A percentile compares a stretch with the other conserved stretches of the same genome.
Conservation (phyloP, 2,888 invertebrate genomes). For the Drosophila ezoana region DNA sequence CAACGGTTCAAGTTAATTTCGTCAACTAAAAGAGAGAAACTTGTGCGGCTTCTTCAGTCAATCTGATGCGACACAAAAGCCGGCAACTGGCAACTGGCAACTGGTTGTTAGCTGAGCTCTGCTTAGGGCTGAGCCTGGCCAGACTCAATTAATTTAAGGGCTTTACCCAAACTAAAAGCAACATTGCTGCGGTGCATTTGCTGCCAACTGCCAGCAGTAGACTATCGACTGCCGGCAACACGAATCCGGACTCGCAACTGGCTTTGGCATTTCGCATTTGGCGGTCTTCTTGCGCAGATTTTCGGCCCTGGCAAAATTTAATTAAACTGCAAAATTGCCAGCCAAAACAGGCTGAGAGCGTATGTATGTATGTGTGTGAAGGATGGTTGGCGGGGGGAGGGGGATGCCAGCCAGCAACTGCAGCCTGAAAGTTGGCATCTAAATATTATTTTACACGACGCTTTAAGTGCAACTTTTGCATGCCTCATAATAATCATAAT, state of each 20-base stretch:
- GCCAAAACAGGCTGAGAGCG: background rate
- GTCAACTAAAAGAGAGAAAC: conserved; percentile 45
- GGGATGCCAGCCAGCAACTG: conserved; percentile 7
- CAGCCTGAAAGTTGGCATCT: conserved; percentile 63
- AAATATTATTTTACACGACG: conserved; percentile 80
- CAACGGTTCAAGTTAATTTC: conserved; percentile 58
- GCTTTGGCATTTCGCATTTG: conserved; percentile 61
- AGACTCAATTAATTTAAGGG: conserved; percentile 76
- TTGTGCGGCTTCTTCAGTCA: conserved; percentile 62
- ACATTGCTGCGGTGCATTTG: conserved; percentile 56
- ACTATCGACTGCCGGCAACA: background rate
- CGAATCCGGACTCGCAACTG: conserved; percentile 7
- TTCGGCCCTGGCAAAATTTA: conserved; percentile 69
- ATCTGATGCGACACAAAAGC: conserved; percentile 30
- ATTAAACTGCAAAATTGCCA: conserved; percentile 62
- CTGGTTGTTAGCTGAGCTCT: conserved; percentile 23
- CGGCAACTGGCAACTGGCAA: conserved; percentile 27
- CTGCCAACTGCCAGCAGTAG: conserved; percentile 4
- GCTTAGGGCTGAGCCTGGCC: conserved; percentile 15
- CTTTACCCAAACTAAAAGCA: conserved; percentile 51
- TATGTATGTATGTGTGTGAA: background rate
- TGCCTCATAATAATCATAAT: conserved; percentile 80
- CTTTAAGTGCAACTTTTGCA: conserved; percentile 79
- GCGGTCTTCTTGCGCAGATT: conserved; percentile 67
- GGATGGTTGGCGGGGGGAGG: too few species aligned